Base-by-base conservation (phyloP, 2,888 invertebrate genomes). In the Uropetala carovei region DNA sequence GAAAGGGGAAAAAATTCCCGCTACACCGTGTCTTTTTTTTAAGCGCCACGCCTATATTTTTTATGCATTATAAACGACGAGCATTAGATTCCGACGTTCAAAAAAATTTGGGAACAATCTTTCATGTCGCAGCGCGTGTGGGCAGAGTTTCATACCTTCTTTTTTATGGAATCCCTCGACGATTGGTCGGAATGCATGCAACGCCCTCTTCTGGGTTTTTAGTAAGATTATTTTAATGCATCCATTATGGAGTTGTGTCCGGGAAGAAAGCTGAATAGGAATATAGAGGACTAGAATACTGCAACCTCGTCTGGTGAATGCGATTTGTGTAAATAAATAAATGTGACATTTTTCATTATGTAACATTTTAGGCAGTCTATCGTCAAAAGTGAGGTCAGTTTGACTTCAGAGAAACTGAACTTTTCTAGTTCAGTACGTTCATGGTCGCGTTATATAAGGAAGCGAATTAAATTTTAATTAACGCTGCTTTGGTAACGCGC, bases 31-130 rank as follows among this genome's bases (percentile, higher is more conserved):
- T 86, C 60, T 68, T 68, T 68, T 68, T 68, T 68, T n/a, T 68
- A 68, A 10, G 85, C 43, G 86, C 30, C 86, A 86, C 86, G 86
- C 86, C 86, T 59, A 27, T 60, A 30, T 60, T 64, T 86, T 64
- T 60, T 18, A 13, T 60, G 30, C 57, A 22, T 86, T 86, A 86
- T 60, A 59, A 86, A 86, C 59, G 86, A 86, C 60, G 86, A 30
- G 18, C 86, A 86, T 86, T 86, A 86, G 86, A 86, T 86, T 86
- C 86, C 86, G 86, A 86, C 86, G 86, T 86, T 86, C 60, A 86
- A 30, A 64, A 83, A 86, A 86, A 86, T 30, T 60, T 59, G 60
- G 30, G 86, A 86, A 30, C 60, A 30, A 86, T 86, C 59, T 60
- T 60, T 86, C 86, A 86, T 60, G 58, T 30, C 9, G 60, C 27